Evolutionary conservation across 2,113 vertebrate genomes (phyloP).

Genomic region (Saiga tatarica): DNA sequence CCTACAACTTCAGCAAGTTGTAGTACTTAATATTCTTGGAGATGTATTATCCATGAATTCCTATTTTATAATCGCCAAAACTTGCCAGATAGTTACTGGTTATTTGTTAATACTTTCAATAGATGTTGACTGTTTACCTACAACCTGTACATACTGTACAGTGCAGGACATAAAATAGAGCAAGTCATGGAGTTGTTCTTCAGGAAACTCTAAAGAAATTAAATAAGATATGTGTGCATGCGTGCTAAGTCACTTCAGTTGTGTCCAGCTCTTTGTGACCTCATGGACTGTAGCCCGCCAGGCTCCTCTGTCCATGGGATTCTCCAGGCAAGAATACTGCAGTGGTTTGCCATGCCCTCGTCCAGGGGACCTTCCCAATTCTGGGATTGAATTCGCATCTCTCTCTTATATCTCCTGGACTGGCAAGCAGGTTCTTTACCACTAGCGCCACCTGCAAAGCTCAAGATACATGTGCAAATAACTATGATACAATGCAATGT

Average conservation of each 20-base stretch:
- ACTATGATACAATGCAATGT: neutral
- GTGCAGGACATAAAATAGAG: neutral
- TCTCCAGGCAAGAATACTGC: neutral
- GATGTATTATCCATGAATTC: neutral
- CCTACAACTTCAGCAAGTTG: neutral
- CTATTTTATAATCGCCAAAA: neutral
- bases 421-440: neutral
- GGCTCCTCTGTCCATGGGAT: neutral
- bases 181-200: neutral
- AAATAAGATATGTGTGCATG: neutral
- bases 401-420: neutral
- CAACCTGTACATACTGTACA: neutral
- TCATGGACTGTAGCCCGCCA: neutral
- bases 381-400: neutral
- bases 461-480: neutral
- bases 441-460: neutral
- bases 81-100: neutral
- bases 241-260: fast-evolving
- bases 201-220: neutral
- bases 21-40: neutral
- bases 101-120: neutral
- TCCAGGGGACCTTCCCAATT: neutral
- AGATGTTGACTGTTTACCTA: neutral
- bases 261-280: neutral
- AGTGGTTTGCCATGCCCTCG: neutral